phyloP scores from a whole-genome alignment of 2,888 invertebrate species.

The Sceliomorpha sp. region DNA sequence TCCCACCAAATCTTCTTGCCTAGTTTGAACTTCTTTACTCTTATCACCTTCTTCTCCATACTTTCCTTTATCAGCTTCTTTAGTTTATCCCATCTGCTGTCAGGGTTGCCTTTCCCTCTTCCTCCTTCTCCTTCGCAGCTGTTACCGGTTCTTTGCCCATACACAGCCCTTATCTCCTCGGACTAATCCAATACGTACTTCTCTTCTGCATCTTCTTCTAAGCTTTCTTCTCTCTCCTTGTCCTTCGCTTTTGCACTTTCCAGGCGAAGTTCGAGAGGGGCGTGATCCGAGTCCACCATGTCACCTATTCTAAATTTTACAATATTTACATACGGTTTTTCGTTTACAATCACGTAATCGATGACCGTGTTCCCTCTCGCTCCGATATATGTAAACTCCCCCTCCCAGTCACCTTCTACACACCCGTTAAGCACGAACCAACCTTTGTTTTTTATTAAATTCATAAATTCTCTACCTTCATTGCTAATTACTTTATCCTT shows the following conservation, averaged over 20 bases:
- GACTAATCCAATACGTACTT: constrained; percentile 10
- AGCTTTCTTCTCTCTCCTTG: neutral
- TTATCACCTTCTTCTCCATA: too few species aligned
- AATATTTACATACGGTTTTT: neutral
- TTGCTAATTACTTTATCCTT: constrained; percentile 9
- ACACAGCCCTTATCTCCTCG: constrained; percentile 1
- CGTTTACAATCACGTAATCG: constrained; percentile 11
- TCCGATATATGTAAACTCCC: constrained; percentile 7
- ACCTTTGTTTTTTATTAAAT: constrained; percentile 4
- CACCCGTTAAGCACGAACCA: constrained; percentile 3
- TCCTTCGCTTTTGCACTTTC: neutral
- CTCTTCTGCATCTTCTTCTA: constrained; percentile 1
- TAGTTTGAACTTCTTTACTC: too few species aligned
- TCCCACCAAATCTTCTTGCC: too few species aligned
- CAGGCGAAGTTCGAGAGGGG: constrained; percentile 4
- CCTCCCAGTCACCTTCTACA: constrained; percentile 1
- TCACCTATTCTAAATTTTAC: constrained; percentile 9
- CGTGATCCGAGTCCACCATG: too few species aligned
- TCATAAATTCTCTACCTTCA: constrained; percentile 3
- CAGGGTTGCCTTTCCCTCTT: too few species aligned
- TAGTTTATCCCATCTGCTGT: too few species aligned
- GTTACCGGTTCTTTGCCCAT: too few species aligned
- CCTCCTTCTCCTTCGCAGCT: too few species aligned
- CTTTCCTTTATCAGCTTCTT: too few species aligned
- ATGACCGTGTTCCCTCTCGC: constrained; percentile 7